phyloP scores from a whole-genome alignment of 2,888 invertebrate genomes.

The Arrhopalites spinosus region DNA sequence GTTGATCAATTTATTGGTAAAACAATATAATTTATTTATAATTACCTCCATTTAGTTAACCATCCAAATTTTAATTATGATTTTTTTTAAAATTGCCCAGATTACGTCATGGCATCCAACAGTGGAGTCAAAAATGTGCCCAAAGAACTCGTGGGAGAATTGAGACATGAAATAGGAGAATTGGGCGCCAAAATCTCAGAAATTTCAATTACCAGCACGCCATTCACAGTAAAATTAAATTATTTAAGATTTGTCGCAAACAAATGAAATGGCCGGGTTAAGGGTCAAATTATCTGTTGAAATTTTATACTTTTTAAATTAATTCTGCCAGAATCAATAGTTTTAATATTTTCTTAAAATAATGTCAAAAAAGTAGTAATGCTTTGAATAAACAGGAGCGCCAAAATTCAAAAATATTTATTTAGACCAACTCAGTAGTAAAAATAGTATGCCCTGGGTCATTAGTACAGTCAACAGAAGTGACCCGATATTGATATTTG shows the following conservation, averaged over 20 bases:
- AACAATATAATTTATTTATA: not conserved
- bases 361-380: no score
- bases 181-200: not conserved
- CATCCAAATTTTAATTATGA: not conserved
- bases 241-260: constrained; percentile 14
- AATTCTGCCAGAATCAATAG: no score
- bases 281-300: no score
- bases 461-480: no score
- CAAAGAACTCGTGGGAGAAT: not conserved
- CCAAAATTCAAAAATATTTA: no score
- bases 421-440: no score
- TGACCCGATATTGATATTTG: no score
- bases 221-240: constrained; percentile 5
- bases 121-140: constrained; percentile 3
- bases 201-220: not conserved
- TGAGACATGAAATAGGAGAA: constrained; percentile 1
- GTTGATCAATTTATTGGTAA: constrained; percentile 11
- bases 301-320: no score
- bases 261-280: no score
- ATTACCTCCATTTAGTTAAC: not conserved
- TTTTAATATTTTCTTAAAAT: no score
- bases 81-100: constrained; percentile 4
- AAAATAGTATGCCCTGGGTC: not conserved
- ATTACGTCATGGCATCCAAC: not conserved
- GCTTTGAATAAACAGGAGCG: no score